Evolutionary conservation across 2,113 vertebrate species (phyloP), one percentile per base, ranked within the genome.

Genomic region (Odontesthes bonariensis): DNA sequence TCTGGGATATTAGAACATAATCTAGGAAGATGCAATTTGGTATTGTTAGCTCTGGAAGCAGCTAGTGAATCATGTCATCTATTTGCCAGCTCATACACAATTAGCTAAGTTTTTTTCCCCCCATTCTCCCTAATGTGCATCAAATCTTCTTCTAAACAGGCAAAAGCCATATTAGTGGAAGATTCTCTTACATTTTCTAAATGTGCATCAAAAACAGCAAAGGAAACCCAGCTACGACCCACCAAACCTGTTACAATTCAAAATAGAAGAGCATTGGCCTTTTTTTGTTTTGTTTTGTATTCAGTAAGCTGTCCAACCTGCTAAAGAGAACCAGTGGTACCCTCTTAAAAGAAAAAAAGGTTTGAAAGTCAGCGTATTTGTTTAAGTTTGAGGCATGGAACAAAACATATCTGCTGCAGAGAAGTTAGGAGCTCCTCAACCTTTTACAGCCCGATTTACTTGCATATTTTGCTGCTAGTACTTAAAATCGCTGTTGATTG

Each of bases 381-480:
- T n/a, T 27, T 27, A 27, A 81, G 73, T 69, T 70, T 81, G 63
- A 19, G 14, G 68, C 57, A 74, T 42, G 57, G 57, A 76, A 85
- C 42, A 74, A 82, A 89, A 76, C 54, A 70, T 61, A 65, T 66
- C 69, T 33, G 71, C 49, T 78, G 77, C 71, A 75, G 75, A 68
- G 84, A 75, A 35, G 44, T 76, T 78, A 81, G 69, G 49, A 69
- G 52, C 57, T 63, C 49, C 49, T 56, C 46, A 38, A 63, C 47
- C 31, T 70, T 74, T 79, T 61, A 73, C 72, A 75, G 73, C 52
- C 75, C 55, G 6, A 77, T 71, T 87, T 69, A 63, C 57, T 74
- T 82, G 77, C 72, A 86, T 52, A 73, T 69, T 78, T 79, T 79
- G 67, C 56, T 74, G 73, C 56, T 77, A 71, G 17, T 69, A 61